Evolutionary conservation across 1,140 invertebrate species (phyloP), one percentile per base, ranked within the genome.

Genomic region (Epicauta chinensis): DNA sequence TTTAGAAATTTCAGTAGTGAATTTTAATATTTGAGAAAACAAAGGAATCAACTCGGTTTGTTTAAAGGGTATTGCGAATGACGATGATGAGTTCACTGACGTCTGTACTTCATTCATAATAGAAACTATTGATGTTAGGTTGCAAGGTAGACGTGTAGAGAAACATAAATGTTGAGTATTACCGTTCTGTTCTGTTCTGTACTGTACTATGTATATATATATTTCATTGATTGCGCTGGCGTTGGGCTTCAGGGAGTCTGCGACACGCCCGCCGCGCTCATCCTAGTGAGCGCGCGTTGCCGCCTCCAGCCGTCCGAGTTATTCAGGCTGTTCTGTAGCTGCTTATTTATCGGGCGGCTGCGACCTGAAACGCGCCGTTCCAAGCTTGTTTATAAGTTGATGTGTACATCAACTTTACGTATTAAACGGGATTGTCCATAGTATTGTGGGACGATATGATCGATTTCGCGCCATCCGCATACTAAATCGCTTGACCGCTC

Each of bases 281-380:
- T 52, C 49, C 57, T 56, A 51, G 55, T 43, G 50, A 58, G 56
- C 53, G 48, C 49, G 59, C 62, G 65, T 67, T 67, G 56, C 67
- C 63, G 66, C 66, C 65, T 64, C 61, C 65, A 55, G 61, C 63
- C 60, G 64, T 65, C 61, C 62, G 61, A 60, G 55, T 23, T 23
- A 23, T 23, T 23, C 51, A 39, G 39, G 16, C 63, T 67, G 65
- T 66, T 67, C 66, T 68, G 61, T 64, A 66, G 65, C 59, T 63
- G 65, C 66, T 68, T 70, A 70, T 70, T 70, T 70, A 70, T 66
- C 68, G 65, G 57, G 65, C 61, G 67, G 60, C 67, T 63, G 65
- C 61, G 61, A 66, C 54, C 62, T 61, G 58, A 63, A 65, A 54
- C 64, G 65, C 64, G 67, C 62, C 58, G 57, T 35, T 45, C 58